These are phyloP conservation scores for Brachyopa scutellaris DNA, from an alignment of 2,888 invertebrate species.

Conservation along the genomic window DNA sequence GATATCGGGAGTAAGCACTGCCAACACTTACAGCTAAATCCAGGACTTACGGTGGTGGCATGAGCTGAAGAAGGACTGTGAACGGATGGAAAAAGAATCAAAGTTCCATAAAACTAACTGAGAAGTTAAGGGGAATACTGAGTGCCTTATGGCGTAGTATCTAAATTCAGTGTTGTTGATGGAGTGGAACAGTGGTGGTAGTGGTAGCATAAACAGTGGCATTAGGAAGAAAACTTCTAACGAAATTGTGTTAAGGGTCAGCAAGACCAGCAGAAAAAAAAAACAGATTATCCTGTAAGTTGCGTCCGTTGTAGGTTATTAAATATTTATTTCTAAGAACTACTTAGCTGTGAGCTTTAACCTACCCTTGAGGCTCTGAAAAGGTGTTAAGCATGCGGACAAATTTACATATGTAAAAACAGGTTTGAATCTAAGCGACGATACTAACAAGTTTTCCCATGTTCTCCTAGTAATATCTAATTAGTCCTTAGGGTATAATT, in stretches of 20 bases:
- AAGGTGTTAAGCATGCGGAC: no score
- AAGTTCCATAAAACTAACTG: slow-evolving; percentile 69
- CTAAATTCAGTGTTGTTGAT: slow-evolving; percentile 49
- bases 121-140: slow-evolving; percentile 60
- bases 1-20: slow-evolving; percentile 66
- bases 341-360: no score
- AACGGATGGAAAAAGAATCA: slow-evolving; percentile 62
- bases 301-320: no score
- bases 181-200: neutral
- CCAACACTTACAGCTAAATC: slow-evolving; percentile 69
- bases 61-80: slow-evolving; percentile 34
- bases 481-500: no score
- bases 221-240: slow-evolving; percentile 44
- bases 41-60: slow-evolving; percentile 52
- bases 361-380: no score
- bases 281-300: no score
- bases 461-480: no score
- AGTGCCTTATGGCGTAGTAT: slow-evolving; percentile 69
- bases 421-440: no score
- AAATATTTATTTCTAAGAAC: no score
- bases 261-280: no score
- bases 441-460: no score
- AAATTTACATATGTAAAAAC: no score
- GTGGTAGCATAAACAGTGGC: slow-evolving; percentile 32
- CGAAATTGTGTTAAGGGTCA: neutral